These are phyloP conservation scores for Salvelinus namaycush DNA, from an alignment of 2,113 vertebrate genomes.

Conservation along the genomic window DNA sequence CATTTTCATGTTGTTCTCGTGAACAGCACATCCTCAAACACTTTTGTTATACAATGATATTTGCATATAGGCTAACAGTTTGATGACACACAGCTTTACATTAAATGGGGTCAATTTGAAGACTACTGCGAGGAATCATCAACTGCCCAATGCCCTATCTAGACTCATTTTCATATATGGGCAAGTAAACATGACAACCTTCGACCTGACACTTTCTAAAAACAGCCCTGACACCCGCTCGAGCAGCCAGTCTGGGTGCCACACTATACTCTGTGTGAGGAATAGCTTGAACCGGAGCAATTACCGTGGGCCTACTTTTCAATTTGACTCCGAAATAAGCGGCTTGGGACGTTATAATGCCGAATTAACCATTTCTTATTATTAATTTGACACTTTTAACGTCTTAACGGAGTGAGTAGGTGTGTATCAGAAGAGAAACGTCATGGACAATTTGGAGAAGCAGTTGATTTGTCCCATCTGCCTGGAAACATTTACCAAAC, in stretches of 20 bases:
- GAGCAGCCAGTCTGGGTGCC: constrained; percentile 65
- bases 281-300: constrained; percentile 50
- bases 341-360: background rate
- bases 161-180: constrained; percentile 90
- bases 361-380: background rate
- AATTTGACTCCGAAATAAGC: background rate
- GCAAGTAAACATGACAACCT: constrained; percentile 79
- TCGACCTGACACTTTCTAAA: constrained; percentile 87
- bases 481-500: constrained; percentile 95
- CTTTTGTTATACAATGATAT: too few relatives aligned
- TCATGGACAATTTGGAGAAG: constrained; percentile 95
- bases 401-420: background rate
- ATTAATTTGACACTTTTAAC: background rate
- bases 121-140: background rate
- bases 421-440: constrained; percentile 64
- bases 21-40: too few relatives aligned
- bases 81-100: too few relatives aligned
- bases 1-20: too few relatives aligned
- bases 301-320: constrained; percentile 47
- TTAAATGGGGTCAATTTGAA: too few relatives aligned
- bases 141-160: constrained; percentile 22
- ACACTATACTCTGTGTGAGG: constrained; percentile 60
- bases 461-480: constrained; percentile 97
- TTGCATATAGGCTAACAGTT: too few relatives aligned
- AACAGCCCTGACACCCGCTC: constrained; percentile 77